Evolutionary conservation across 1,140 invertebrate species (phyloP), one percentile per base, ranked within the genome.

Genomic region (Geopemphigus sp.): DNA sequence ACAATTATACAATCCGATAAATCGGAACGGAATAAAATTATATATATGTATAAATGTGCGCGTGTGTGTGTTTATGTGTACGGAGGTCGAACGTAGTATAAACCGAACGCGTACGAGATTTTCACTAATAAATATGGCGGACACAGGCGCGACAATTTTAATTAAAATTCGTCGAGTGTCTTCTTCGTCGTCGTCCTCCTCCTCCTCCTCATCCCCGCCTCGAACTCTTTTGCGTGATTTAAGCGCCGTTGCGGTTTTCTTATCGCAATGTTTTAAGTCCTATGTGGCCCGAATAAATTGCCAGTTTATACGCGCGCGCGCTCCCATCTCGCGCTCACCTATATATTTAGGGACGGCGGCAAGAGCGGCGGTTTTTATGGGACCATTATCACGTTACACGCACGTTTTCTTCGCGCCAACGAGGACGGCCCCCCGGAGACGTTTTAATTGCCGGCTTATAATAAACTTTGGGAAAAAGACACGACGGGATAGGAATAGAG

Each of bases 401-500:
- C 73, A 76, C 73, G 73, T 76, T 76, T 57, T 56, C 56, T 26
- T 14, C n/a, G 29, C 32, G 32, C 32, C 32, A 8, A 39, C 32
- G 32, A 39, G n/a, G 32, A 39, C 32, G 19, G 56, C 11, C 73
- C 73, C 15, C 56, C 32, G 26, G 74, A 61, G 57, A 63, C 74
- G 39, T 78, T 78, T 78, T 78, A 78, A 78, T 78, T 78, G 74
- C 74, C 72, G 57, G 74, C 74, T 78, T 78, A 78, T 63, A 78
- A 78, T 63, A 78, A 61, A 78, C 74, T 78, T 78, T 50, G 39
- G 74, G 26, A 78, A 57, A 59, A 8, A 14, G 54, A 57, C 57
- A 61, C 74, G 32, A 39, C 32, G 32, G 32, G 3, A 39, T 8
- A 8, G 32, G 32, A 39, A 39, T 4, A 3, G n/a, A n/a, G n/a